Evolutionary conservation across 2,888 invertebrate genomes (phyloP).

Genomic region (Thymelicus lineola): DNA sequence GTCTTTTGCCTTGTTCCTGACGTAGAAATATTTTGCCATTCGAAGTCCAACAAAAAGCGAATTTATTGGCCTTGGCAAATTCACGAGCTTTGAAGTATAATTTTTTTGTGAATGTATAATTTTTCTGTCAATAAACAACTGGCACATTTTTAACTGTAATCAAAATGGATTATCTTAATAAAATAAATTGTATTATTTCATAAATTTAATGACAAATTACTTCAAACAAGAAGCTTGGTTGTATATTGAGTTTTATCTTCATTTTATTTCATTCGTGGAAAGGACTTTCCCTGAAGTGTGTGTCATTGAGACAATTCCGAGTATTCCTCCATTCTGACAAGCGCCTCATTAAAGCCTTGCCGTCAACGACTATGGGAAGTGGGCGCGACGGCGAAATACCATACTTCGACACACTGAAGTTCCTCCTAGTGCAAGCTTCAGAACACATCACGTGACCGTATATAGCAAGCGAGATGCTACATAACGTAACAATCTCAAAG

Average conservation of each 20-base stretch:
- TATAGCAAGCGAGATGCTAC: conserved; percentile 5
- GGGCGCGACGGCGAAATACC: conserved; percentile 27
- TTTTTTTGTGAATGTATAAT: too few species aligned
- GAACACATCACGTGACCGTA: conserved; percentile 12
- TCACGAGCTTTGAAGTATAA: too few species aligned
- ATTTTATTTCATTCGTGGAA: conserved; percentile 20
- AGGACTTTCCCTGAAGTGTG: conserved; percentile 21
- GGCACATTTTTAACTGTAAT: too few species aligned
- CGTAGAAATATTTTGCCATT: too few species aligned
- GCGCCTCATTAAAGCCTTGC: conserved; percentile 33
- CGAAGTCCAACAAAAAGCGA: too few species aligned
- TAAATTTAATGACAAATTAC: too few species aligned
- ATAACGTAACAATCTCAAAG: too few species aligned
- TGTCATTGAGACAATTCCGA: conserved; percentile 36
- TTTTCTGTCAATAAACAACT: too few species aligned
- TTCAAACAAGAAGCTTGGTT: not conserved
- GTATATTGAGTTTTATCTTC: not conserved
- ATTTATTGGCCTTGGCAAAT: too few species aligned
- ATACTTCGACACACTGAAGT: conserved; percentile 17
- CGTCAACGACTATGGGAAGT: conserved; percentile 30
- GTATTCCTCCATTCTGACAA: conserved; percentile 26
- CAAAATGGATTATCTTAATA: too few species aligned
- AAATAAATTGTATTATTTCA: too few species aligned
- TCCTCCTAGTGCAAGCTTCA: conserved; percentile 4
- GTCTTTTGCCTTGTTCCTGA: too few species aligned